Percentiles rank a stretch among this genome's conserved stretches.
Evolutionary conservation across 2,797 vertebrate genomes (phyloP).

Genomic region (Acipenser oxyrinchus): DNA sequence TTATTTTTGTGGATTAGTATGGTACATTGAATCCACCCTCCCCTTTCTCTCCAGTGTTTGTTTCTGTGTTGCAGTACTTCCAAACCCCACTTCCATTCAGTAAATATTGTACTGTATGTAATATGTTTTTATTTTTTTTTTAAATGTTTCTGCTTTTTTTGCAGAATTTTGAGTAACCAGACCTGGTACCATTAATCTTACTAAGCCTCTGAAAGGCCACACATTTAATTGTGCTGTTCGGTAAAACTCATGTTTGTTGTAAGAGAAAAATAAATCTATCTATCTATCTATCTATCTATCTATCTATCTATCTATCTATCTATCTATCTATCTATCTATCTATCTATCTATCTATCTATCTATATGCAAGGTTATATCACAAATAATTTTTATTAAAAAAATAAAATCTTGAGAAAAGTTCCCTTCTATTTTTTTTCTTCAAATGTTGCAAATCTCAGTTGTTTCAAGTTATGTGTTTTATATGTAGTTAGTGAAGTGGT

Average conservation of each 20-base stretch:
- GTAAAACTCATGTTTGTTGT: slow-evolving; percentile 64
- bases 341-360: too few relatives aligned
- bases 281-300: too few relatives aligned
- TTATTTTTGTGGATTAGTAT: slow-evolving; percentile 35
- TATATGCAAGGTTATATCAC: slow-evolving; percentile 67
- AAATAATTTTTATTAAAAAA: slow-evolving; percentile 71
- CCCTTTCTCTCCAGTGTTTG: slow-evolving; percentile 12
- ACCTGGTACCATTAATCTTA: slow-evolving; percentile 68
- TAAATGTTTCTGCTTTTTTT: slow-evolving; percentile 63
- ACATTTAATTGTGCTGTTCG: slow-evolving; percentile 64
- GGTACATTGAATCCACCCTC: slow-evolving; percentile 36
- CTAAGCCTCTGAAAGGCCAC: slow-evolving; percentile 47
- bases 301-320: too few relatives aligned
- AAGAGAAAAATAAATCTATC: slow-evolving; percentile 31
- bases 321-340: too few relatives aligned
- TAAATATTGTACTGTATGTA: slow-evolving; percentile 60
- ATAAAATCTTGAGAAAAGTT: slow-evolving; percentile 18
- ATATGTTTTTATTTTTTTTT: slow-evolving; percentile 28
- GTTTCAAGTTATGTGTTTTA: too few relatives aligned
- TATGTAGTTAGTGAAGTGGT: too few relatives aligned
- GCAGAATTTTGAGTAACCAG: slow-evolving; percentile 65
- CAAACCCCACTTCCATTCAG: slow-evolving; percentile 40
- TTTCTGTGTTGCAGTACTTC: slow-evolving; percentile 11
- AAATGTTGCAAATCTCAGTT: background rate
- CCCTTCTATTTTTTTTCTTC: background rate